Percentiles rank a stretch among this genome's conserved stretches.
Conservation (phyloP, 2,888 invertebrate genomes). For the Rotaria sp. region DNA sequence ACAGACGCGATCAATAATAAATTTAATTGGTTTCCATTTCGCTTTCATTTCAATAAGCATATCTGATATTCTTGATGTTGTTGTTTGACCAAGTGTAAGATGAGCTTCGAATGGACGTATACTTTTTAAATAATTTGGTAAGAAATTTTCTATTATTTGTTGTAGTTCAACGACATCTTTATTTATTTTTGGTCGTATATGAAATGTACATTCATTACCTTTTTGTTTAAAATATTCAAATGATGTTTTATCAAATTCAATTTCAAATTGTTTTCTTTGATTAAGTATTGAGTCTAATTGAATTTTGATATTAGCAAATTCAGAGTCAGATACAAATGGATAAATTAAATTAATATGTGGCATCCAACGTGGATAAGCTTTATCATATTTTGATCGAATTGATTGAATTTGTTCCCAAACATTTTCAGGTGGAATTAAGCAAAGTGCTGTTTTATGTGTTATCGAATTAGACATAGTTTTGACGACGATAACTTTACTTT, state of each 20-base stretch:
- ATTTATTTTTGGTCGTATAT: neutral
- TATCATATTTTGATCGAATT: slow-evolving; percentile 22
- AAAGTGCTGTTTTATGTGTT: slow-evolving; percentile 36
- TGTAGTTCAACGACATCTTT: slow-evolving; percentile 29
- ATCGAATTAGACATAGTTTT: too few relatives aligned
- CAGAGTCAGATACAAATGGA: slow-evolving; percentile 27
- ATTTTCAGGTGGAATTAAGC: slow-evolving; percentile 34
- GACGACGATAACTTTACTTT: too few relatives aligned
- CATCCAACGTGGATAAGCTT: slow-evolving; percentile 32
- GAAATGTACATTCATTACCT: neutral
- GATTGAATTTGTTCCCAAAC: slow-evolving; percentile 33
- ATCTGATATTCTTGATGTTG: neutral
- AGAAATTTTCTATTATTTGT: neutral
- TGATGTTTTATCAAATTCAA: neutral
- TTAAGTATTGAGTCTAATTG: neutral
- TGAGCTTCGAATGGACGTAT: slow-evolving; percentile 36
- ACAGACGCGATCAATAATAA: slow-evolving; percentile 35
- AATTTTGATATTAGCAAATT: neutral
- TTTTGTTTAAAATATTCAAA: neutral
- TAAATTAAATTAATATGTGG: slow-evolving; percentile 38
- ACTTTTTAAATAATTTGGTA: neutral
- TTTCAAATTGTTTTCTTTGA: neutral
- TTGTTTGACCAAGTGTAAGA: slow-evolving; percentile 39
- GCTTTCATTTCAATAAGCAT: neutral
- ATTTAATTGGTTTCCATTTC: slow-evolving; percentile 35